These are phyloP conservation scores for Ctenosaura bakeri DNA, from an alignment of 2,797 vertebrate genomes.

Conservation along the genomic window DNA sequence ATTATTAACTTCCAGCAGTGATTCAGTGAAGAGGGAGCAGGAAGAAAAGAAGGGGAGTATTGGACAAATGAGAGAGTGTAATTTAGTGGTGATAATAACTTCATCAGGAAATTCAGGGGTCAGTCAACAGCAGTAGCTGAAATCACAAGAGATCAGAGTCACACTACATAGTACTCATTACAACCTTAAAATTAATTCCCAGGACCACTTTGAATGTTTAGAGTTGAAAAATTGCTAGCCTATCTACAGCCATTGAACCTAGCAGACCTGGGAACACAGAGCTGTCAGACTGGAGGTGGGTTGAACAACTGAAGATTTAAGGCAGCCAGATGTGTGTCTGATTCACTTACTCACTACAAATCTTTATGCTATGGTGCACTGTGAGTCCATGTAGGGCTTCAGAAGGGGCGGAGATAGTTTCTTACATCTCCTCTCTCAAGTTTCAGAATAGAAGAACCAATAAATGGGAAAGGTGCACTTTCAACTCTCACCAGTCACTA, in stretches of 20 bases:
- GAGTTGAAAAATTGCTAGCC: slow-evolving; percentile 65
- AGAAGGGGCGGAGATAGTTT: neutral
- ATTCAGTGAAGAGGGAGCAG: slow-evolving; percentile 59
- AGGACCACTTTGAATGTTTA: slow-evolving; percentile 63
- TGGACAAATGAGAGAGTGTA: slow-evolving; percentile 40
- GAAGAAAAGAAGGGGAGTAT: slow-evolving; percentile 54
- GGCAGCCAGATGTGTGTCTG: slow-evolving; percentile 52
- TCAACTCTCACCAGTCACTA: slow-evolving; percentile 7
- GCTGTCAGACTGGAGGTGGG: slow-evolving; percentile 57
- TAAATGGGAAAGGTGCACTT: slow-evolving; percentile 30
- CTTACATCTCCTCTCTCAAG: neutral
- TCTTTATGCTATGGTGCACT: slow-evolving; percentile 42
- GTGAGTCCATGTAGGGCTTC: accelerated
- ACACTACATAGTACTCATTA: slow-evolving; percentile 47
- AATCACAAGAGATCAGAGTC: slow-evolving; percentile 74
- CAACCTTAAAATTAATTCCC: slow-evolving; percentile 53
- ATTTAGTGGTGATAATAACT: slow-evolving; percentile 67
- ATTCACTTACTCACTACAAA: slow-evolving; percentile 54
- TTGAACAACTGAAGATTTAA: slow-evolving; percentile 66
- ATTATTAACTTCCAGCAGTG: slow-evolving; percentile 72
- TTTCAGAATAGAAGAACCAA: neutral
- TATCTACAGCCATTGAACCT: slow-evolving; percentile 58
- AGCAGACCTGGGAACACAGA: slow-evolving; percentile 28
- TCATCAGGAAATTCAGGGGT: slow-evolving; percentile 68
- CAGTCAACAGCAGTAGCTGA: slow-evolving; percentile 71